Conservation (phyloP, 1,140 invertebrate species). For the Geopemphigus sp. region DNA sequence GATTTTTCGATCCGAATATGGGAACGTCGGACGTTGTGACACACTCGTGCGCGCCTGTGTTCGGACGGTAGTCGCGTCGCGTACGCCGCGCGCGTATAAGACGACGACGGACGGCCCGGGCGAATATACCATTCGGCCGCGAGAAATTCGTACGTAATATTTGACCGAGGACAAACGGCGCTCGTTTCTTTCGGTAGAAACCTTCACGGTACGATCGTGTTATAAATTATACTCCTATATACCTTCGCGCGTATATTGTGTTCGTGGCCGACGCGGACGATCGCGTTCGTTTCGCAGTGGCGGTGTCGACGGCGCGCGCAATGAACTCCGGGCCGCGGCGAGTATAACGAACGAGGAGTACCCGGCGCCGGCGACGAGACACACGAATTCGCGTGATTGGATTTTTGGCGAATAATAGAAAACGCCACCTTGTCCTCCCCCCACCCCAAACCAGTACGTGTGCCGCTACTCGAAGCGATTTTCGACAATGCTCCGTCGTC, state of each 20-base stretch:
- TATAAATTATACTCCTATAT: background rate
- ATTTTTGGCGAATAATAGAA: too few species aligned
- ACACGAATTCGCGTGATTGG: slow-evolving; percentile 14
- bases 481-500: background rate
- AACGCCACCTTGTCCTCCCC: too few species aligned
- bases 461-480: background rate
- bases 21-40: slow-evolving; percentile 9
- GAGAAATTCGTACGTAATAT: too few species aligned
- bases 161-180: slow-evolving; percentile 25
- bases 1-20: slow-evolving; percentile 30
- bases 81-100: background rate
- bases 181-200: slow-evolving; percentile 15
- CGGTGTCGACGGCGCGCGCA: background rate
- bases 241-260: too few species aligned
- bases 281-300: background rate
- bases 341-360: background rate
- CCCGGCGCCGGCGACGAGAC: background rate
- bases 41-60: background rate
- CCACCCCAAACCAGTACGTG: too few species aligned
- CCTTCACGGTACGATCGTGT: slow-evolving; percentile 34
- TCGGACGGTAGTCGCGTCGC: background rate
- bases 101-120: too few species aligned
- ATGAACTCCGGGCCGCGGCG: background rate
- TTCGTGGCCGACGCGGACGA: too few species aligned
- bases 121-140: too few species aligned